phyloP scores from a whole-genome alignment of 2,888 invertebrate genomes.

The Hydroisotoma schaefferi region DNA sequence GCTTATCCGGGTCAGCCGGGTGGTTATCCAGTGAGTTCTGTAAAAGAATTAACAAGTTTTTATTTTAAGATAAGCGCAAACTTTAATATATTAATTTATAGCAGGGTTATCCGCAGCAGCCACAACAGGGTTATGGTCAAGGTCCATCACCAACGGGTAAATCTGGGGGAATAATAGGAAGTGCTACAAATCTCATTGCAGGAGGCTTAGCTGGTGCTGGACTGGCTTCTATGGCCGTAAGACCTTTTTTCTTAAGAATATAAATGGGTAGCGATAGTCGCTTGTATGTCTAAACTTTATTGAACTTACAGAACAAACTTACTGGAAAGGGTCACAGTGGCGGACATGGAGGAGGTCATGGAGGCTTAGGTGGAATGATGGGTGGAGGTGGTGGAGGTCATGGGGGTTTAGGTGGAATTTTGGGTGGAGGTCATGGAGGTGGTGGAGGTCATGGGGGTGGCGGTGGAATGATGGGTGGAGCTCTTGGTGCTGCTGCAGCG shows the following conservation, averaged over 20 bases:
- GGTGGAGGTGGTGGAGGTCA: constrained; percentile 18
- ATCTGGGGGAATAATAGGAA: constrained; percentile 32
- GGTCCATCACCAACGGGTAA: background rate
- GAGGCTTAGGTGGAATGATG: no score
- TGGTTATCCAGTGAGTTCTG: constrained; percentile 1
- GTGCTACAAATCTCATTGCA: constrained; percentile 36
- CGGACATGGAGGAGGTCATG: constrained; percentile 20
- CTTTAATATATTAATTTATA: no score
- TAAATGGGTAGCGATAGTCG: background rate
- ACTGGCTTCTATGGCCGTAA: constrained; percentile 38
- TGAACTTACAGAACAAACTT: constrained; percentile 35
- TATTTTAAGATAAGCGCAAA: no score
- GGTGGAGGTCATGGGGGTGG: constrained; percentile 33
- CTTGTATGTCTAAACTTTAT: background rate
- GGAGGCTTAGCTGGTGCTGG: constrained; percentile 45
- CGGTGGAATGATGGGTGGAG: constrained; percentile 23
- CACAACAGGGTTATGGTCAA: background rate
- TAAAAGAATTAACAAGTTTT: constrained; percentile 1
- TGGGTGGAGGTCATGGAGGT: constrained; percentile 25
- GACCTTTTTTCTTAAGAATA: no score
- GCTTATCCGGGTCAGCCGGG: constrained; percentile 20
- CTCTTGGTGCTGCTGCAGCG: constrained; percentile 36
- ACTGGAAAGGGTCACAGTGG: constrained; percentile 35
- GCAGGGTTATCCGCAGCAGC: no score
- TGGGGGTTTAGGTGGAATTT: constrained; percentile 20